Conservation (phyloP, 1,140 invertebrate species). For the Neodiprion virginianus region DNA sequence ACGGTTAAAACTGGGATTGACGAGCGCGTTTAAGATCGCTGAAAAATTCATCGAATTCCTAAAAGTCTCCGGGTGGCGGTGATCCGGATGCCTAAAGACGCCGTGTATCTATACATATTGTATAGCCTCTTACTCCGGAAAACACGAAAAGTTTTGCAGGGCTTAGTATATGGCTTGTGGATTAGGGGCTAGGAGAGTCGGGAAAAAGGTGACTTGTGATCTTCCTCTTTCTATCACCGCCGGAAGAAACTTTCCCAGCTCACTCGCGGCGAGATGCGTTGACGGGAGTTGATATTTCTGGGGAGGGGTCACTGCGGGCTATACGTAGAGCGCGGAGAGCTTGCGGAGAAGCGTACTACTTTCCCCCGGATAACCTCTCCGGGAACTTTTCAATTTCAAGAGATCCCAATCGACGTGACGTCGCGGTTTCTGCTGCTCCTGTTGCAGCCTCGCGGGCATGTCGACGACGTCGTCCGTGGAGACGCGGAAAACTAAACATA, state of each 20-base stretch:
- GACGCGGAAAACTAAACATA: not conserved
- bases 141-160: too few species aligned
- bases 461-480: not conserved
- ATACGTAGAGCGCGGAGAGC: not conserved
- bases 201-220: not conserved
- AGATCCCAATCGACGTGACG: constrained; percentile 4
- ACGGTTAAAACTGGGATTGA: too few species aligned
- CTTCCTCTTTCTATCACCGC: not conserved
- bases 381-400: constrained; percentile 3
- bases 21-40: too few species aligned
- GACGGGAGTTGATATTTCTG: constrained; percentile 1
- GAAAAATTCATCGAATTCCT: too few species aligned
- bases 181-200: not conserved
- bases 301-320: constrained; percentile 2
- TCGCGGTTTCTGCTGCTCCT: not conserved
- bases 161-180: not conserved
- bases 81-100: constrained; percentile 25
- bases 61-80: too few species aligned
- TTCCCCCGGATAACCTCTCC: constrained; percentile 1
- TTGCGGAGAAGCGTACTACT: not conserved
- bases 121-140: too few species aligned
- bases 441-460: not conserved
- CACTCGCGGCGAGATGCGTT: not conserved
- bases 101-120: constrained; percentile 42
- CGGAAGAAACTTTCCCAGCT: not conserved